Percentiles rank a stretch among this genome's conserved stretches.
Conservation (phyloP, 2,888 invertebrate species). For the Caenorhabditis zanzibari region DNA sequence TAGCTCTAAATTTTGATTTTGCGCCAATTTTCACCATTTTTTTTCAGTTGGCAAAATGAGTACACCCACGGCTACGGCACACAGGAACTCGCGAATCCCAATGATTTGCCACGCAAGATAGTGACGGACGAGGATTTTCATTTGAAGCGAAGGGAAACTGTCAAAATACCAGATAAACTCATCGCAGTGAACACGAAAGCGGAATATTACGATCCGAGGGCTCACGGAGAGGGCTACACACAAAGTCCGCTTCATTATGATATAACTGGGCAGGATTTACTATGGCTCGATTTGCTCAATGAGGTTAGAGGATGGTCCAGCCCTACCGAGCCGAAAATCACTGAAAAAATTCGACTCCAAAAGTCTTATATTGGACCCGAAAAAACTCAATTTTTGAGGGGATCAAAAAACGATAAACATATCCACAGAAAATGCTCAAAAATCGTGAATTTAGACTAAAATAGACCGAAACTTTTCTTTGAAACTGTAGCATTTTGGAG, state of each 20-base stretch:
- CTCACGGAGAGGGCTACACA: neutral
- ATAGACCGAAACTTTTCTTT: too few relatives aligned
- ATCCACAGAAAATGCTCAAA: too few relatives aligned
- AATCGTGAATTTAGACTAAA: too few relatives aligned
- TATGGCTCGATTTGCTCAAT: constrained; percentile 39
- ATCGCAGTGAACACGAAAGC: neutral
- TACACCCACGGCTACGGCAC: constrained; percentile 77
- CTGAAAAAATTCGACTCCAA: too few relatives aligned
- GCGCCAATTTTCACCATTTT: neutral
- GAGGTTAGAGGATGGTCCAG: too few relatives aligned
- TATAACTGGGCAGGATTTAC: constrained; percentile 25
- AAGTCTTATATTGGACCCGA: too few relatives aligned
- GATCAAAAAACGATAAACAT: neutral
- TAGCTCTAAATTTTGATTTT: neutral
- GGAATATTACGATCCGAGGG: neutral
- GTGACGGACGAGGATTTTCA: constrained; percentile 14
- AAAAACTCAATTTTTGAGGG: too few relatives aligned
- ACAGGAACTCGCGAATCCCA: constrained; percentile 70
- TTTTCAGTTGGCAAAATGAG: constrained; percentile 75
- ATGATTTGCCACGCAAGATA: constrained; percentile 51
- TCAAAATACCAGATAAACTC: neutral
- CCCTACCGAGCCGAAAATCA: too few relatives aligned
- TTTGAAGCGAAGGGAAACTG: neutral
- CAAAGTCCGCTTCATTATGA: constrained; percentile 10
- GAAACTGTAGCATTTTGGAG: too few relatives aligned